A percentile compares a stretch with the other conserved stretches of the same genome.
Conservation (phyloP, 2,113 vertebrate genomes). For the Paramisgurnus dabryanus region DNA sequence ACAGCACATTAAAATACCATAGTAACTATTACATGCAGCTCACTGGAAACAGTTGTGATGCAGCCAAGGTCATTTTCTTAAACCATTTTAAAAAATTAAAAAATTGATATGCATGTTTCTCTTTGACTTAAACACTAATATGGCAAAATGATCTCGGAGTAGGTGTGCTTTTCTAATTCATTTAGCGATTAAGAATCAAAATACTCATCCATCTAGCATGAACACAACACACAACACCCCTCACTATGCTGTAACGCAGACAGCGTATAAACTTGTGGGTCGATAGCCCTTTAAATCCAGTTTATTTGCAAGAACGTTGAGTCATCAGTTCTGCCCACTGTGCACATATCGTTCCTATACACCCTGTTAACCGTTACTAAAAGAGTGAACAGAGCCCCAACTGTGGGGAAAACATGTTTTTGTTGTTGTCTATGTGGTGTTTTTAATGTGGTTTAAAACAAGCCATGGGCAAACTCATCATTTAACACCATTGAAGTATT, state of each 20-base stretch:
- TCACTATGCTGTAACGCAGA: neutral
- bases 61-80: too few relatives aligned
- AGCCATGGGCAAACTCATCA: too few relatives aligned
- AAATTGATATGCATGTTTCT: too few relatives aligned
- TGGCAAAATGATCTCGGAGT: neutral
- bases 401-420: too few relatives aligned
- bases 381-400: neutral
- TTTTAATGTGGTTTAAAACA: too few relatives aligned
- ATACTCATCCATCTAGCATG: neutral
- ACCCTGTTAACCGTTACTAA: slow-evolving; percentile 2
- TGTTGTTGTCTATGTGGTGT: too few relatives aligned
- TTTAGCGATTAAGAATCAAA: neutral
- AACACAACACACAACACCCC: slow-evolving; percentile 1
- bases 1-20: too few relatives aligned
- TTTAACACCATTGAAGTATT: too few relatives aligned
- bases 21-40: too few relatives aligned
- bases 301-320: slow-evolving; percentile 26
- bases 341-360: slow-evolving; percentile 10
- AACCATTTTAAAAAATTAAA: too few relatives aligned
- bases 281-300: slow-evolving; percentile 7
- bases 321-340: neutral
- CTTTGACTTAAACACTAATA: too few relatives aligned
- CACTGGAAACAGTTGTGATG: too few relatives aligned
- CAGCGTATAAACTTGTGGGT: slow-evolving; percentile 4
- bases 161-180: neutral